These are phyloP conservation scores for Spinus pinus DNA, from an alignment of 2,797 vertebrate genomes.

Conservation along the genomic window DNA sequence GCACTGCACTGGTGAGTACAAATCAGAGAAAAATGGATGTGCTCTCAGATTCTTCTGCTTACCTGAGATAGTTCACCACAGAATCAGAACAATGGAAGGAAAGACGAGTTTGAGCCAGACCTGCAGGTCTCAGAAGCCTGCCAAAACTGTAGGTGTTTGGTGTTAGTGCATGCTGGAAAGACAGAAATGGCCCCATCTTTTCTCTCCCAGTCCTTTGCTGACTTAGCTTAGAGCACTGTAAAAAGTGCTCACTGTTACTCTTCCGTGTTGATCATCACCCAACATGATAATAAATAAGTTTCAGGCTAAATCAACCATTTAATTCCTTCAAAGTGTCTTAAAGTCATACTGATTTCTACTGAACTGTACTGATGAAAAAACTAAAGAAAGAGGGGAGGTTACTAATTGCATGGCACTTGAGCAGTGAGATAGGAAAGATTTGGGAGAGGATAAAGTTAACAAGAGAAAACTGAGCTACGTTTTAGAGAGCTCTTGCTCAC, in stretches of 20 bases:
- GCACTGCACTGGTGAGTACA: not conserved
- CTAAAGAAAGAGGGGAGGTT: not conserved
- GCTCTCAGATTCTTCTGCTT: not conserved
- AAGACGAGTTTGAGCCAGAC: not conserved
- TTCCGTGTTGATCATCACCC: not conserved
- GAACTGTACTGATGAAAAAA: not conserved
- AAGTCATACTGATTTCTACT: not conserved
- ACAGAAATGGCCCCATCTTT: not conserved
- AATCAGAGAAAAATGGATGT: not conserved
- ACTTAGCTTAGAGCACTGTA: not conserved
- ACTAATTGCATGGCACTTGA: not conserved
- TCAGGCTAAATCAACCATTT: not conserved
- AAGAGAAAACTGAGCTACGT: not conserved
- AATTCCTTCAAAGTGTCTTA: not conserved
- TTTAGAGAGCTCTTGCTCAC: not conserved
- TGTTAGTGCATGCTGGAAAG: not conserved
- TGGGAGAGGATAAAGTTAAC: not conserved
- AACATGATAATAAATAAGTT: not conserved
- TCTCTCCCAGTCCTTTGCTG: not conserved
- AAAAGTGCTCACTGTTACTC: not conserved
- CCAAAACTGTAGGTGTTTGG: not conserved
- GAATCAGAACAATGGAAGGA: not conserved
- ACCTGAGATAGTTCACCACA: not conserved
- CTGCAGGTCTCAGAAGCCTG: not conserved
- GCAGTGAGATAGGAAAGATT: not conserved